Base-by-base conservation (phyloP, 2,888 invertebrate genomes). In the Teleiodes luculella region DNA sequence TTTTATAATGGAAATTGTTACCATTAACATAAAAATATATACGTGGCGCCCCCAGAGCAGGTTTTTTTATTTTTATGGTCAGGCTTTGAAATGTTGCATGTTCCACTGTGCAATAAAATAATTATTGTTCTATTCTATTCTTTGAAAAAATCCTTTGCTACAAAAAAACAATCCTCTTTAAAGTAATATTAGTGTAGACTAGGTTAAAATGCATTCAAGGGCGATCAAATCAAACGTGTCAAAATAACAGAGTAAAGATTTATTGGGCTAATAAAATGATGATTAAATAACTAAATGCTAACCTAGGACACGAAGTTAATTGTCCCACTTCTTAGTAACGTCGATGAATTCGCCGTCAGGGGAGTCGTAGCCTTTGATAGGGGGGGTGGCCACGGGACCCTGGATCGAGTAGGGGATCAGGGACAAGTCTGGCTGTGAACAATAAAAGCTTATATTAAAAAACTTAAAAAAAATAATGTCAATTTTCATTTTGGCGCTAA, bases 311-410 rank as follows among this genome's bases (percentile, higher is more conserved):
- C 24, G 52, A 18, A 11, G 24, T 20, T 78, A 82, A 65, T 91
- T 91, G 57, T 93, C 91, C 95, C 95, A 96, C 71, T 94, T 95
- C 77, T 92, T 95, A 0, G 96, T 93, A 30, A 95, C 87, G 76
- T 98, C 95, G 18, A 92, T 77, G 74, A 97, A 98, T 68, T 98
- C 97, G 36, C 99, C 99, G 83, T 99, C 98, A 0, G 96, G 96
- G 45, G 93, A 91, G 0, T 92, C 91, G 75, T 97, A 98, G 59
- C 93, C 91, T 69, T 93, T 91, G 55, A 97, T 95, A 0, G 97
- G 93, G 2, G 98, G 97, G 0, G 97, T 97, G 28, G 93, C 88
- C 0, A 94, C 92, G 0, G 98, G 96, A 0, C 98, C 98, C 55
- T 88, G 90, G 1, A 91, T 72, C 16, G 90, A 86, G 64, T 93